Evolutionary conservation across 2,113 vertebrate species (phyloP).

Genomic region (Epinephelus lanceolatus): DNA sequence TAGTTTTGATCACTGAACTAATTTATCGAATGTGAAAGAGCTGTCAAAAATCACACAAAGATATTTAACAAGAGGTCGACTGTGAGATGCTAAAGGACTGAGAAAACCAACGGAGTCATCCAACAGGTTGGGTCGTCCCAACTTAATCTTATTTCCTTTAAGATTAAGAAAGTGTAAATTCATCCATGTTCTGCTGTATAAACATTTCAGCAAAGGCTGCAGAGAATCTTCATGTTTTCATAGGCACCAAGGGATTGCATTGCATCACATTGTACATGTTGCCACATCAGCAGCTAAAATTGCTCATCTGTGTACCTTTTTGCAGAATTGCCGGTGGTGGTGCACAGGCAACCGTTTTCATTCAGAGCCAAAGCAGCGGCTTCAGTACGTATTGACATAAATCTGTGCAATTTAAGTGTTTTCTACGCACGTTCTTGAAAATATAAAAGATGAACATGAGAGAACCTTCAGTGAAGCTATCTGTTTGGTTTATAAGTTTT

Average conservation of each 20-base stretch:
- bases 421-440: not conserved
- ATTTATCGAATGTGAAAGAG: no score
- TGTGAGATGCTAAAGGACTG: no score
- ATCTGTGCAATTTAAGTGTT: not conserved
- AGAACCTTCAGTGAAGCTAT: not conserved
- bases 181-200: no score
- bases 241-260: not conserved
- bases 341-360: conserved; percentile 64
- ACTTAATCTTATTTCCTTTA: no score
- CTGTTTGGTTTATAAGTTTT: not conserved
- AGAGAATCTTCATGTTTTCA: no score
- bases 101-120: no score
- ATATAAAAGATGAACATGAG: not conserved
- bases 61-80: no score
- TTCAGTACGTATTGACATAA: conserved; percentile 51
- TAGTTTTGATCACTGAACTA: no score
- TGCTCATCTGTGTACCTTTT: not conserved
- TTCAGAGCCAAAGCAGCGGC: conserved; percentile 53
- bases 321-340: conserved; percentile 72
- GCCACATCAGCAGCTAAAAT: not conserved
- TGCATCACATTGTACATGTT: not conserved
- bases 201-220: no score
- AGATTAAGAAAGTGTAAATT: no score
- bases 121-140: no score
- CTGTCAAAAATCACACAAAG: no score